These are phyloP conservation scores for Rhynchonycteris naso DNA, from an alignment of 2,797 vertebrate genomes.

Conservation along the genomic window DNA sequence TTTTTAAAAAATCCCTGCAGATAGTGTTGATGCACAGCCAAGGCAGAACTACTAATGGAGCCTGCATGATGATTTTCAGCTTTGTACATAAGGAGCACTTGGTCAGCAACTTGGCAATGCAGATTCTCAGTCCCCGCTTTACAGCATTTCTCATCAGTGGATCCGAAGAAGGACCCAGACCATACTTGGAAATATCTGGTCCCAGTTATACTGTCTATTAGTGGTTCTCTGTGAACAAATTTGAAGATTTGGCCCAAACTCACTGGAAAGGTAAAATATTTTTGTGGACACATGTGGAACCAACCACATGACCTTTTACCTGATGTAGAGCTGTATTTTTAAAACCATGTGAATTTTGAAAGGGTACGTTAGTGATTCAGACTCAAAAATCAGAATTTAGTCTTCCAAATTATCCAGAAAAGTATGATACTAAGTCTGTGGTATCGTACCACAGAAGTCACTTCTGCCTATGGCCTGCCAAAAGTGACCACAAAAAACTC, in stretches of 20 bases:
- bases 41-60: not conserved
- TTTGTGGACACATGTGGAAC: not conserved
- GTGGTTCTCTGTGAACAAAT: not conserved
- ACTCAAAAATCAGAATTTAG: slow-evolving; percentile 16
- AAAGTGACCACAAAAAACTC: not conserved
- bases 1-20: not conserved
- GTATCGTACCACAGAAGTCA: not conserved
- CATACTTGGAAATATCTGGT: not conserved
- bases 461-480: not conserved
- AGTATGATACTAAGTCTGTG: not conserved
- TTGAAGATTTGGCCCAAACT: not conserved
- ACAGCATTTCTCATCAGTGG: not conserved
- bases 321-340: not conserved
- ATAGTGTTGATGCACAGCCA: not conserved
- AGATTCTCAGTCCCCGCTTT: not conserved
- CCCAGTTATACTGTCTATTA: not conserved
- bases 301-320: not conserved
- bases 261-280: not conserved
- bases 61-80: not conserved
- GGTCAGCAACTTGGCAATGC: not conserved
- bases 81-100: not conserved
- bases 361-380: not conserved
- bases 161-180: not conserved
- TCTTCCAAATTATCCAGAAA: not conserved
- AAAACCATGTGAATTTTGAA: not conserved